Conservation (phyloP, 1,140 invertebrate genomes). For the Polypedilum pembai region DNA sequence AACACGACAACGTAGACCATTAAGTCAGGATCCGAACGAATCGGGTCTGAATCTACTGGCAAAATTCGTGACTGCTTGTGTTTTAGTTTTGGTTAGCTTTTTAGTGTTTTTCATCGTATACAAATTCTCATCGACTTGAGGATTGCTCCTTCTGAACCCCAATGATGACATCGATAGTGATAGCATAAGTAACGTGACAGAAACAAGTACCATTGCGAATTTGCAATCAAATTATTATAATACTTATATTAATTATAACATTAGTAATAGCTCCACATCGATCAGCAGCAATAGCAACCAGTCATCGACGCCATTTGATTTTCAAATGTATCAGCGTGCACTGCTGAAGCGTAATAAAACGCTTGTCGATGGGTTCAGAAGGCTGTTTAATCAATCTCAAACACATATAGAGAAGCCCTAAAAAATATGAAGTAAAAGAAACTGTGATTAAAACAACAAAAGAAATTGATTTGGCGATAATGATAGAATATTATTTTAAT, state of each 20-base stretch:
- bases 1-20: slow-evolving; percentile 44
- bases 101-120: slow-evolving; percentile 67
- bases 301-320: neutral
- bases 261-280: neutral
- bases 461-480: neutral
- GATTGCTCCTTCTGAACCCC: slow-evolving; percentile 58
- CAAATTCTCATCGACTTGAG: slow-evolving; percentile 68
- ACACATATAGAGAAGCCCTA: neutral
- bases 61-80: slow-evolving; percentile 61
- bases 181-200: neutral
- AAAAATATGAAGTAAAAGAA: neutral
- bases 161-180: slow-evolving; percentile 34
- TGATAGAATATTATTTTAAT: neutral
- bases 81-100: slow-evolving; percentile 61
- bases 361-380: slow-evolving; percentile 7
- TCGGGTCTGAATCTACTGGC: slow-evolving; percentile 61
- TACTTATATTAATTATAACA: neutral
- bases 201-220: neutral
- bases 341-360: slow-evolving; percentile 15
- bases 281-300: neutral
- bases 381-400: neutral
- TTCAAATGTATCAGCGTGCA: neutral
- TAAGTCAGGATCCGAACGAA: slow-evolving; percentile 48
- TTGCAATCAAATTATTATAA: slow-evolving; percentile 14
- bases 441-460: neutral